A percentile compares a stretch with the other conserved stretches of the same genome.
phyloP scores from a whole-genome alignment of 2,113 vertebrate genomes.

The Cynopterus brachyotis region DNA sequence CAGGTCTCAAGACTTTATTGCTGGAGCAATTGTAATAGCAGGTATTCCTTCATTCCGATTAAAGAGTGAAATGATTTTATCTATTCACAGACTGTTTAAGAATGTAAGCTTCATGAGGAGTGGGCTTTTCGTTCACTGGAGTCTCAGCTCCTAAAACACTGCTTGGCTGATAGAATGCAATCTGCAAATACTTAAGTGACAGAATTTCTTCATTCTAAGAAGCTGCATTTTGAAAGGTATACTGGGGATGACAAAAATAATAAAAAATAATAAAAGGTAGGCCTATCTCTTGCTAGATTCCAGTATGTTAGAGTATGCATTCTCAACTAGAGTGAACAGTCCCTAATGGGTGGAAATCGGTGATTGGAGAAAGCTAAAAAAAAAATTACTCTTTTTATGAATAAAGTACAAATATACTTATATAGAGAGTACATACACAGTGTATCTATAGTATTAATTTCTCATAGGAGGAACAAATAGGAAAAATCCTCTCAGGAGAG shows the following conservation, averaged over 20 bases:
- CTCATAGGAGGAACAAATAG: not conserved
- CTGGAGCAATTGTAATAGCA: not conserved
- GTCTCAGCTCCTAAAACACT: not conserved
- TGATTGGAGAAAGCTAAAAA: not conserved
- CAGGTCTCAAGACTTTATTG: not conserved
- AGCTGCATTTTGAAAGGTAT: not conserved
- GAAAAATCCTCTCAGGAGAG: not conserved
- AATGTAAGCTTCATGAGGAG: not conserved
- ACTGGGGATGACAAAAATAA: not conserved
- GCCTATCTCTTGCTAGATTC: not conserved
- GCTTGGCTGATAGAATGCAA: not conserved
- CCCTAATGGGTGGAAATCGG: fast-evolving
- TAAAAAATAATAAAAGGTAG: not conserved
- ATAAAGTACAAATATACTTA: not conserved
- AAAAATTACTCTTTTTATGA: not conserved
- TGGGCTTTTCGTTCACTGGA: not conserved
- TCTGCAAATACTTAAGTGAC: not conserved
- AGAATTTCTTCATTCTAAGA: not conserved
- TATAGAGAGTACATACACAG: fast-evolving
- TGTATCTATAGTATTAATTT: not conserved
- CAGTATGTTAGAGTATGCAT: not conserved
- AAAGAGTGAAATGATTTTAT: not conserved
- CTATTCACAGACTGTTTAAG: not conserved
- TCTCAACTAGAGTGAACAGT: not conserved
- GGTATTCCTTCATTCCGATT: not conserved